A percentile compares a stretch with the other conserved stretches of the same genome.
Conservation (phyloP, 2,113 vertebrate species). For the Campylomormyrus tamandua region DNA sequence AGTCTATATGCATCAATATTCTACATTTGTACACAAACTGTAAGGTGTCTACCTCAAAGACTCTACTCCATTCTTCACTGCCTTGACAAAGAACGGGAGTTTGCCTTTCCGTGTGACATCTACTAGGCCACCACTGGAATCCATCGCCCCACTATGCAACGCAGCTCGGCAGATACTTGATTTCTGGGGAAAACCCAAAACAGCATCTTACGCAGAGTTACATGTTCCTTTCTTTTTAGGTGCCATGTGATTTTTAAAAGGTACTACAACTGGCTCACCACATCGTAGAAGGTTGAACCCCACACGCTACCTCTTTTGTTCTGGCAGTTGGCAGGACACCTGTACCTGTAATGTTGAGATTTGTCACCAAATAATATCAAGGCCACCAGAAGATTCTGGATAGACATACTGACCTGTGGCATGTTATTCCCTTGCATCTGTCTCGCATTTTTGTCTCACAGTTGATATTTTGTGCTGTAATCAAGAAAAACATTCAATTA, state of each 20-base stretch:
- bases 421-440: conserved; percentile 83
- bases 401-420: conserved; percentile 75
- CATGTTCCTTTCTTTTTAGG: neutral
- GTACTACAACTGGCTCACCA: conserved; percentile 63
- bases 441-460: conserved; percentile 93
- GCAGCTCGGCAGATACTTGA: conserved; percentile 92
- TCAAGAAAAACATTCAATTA: neutral
- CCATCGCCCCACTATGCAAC: conserved; percentile 76
- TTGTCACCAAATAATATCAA: neutral
- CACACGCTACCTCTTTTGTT: conserved; percentile 70
- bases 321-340: conserved; percentile 82
- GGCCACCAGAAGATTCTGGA: neutral
- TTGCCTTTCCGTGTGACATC: conserved; percentile 77
- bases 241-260: neutral
- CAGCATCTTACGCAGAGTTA: neutral
- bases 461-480: conserved; percentile 77
- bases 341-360: conserved; percentile 59
- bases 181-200: conserved; percentile 47
- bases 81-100: conserved; percentile 75
- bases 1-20: neutral
- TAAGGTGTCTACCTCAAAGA: conserved; percentile 70
- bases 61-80: conserved; percentile 71
- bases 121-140: conserved; percentile 80
- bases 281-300: conserved; percentile 85
- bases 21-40: neutral